A percentile compares a stretch with the other conserved stretches of the same genome.
These are phyloP conservation scores for Notodonta dromedarius DNA, from an alignment of 2,888 invertebrate genomes.

Conservation along the genomic window DNA sequence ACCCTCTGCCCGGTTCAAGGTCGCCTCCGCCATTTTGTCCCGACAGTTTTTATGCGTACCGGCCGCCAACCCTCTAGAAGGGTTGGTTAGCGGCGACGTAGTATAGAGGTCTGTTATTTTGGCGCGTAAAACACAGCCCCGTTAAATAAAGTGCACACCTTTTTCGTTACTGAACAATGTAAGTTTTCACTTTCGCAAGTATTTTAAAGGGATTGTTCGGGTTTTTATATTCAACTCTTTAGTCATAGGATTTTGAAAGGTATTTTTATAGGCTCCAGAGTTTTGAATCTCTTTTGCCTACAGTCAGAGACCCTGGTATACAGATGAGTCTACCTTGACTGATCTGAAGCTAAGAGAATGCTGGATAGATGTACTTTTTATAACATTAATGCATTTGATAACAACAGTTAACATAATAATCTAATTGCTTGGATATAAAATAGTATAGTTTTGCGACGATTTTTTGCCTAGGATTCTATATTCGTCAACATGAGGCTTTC, in stretches of 20 bases:
- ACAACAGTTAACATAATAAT: too few species aligned
- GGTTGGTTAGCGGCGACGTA: conserved; percentile 22
- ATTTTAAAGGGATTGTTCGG: neutral
- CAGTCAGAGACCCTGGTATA: too few species aligned
- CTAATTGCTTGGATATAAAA: too few species aligned
- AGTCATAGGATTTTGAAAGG: neutral
- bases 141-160: neutral
- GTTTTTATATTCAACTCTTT: neutral
- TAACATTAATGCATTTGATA: too few species aligned
- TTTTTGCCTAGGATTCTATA: too few species aligned
- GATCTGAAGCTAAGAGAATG: too few species aligned
- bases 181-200: neutral
- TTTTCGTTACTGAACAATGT: neutral
- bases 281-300: too few species aligned
- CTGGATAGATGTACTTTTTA: too few species aligned
- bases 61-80: conserved; percentile 29
- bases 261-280: neutral
- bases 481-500: too few species aligned
- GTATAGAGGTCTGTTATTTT: neutral
- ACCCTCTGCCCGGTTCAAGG: conserved; percentile 56
- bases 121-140: neutral
- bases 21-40: conserved; percentile 56
- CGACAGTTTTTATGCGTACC: conserved; percentile 33
- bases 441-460: too few species aligned
- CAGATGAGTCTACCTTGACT: too few species aligned